A percentile compares a stretch with the other conserved stretches of the same genome.
These are phyloP conservation scores for Megaptera novaeangliae DNA, from an alignment of 2,113 vertebrate species.

Conservation along the genomic window DNA sequence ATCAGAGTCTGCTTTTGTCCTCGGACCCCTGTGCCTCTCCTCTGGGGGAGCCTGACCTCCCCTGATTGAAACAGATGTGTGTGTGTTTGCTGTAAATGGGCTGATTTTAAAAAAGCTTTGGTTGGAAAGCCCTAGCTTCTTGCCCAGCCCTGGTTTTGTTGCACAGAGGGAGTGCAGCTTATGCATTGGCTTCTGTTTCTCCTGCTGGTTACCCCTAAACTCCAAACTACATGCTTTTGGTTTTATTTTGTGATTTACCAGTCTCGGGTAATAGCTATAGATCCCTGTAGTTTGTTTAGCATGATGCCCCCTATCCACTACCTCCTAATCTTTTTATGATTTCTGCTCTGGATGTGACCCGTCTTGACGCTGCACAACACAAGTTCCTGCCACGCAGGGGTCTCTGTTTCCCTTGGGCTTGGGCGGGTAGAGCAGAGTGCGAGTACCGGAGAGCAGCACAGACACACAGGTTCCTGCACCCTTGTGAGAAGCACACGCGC, in stretches of 20 bases:
- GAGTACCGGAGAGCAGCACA: fast-evolving
- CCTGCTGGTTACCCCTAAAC: neutral
- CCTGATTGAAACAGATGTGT: no score
- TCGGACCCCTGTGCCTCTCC: fast-evolving
- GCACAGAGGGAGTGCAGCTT: neutral
- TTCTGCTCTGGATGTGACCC: neutral
- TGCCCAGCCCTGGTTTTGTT: neutral
- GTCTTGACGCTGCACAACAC: fast-evolving
- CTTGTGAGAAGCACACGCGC: fast-evolving
- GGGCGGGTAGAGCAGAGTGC: fast-evolving
- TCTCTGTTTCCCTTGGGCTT: neutral
- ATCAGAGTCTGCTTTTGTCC: neutral
- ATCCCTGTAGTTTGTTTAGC: no score
- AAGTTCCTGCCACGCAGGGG: fast-evolving
- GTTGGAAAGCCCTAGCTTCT: no score
- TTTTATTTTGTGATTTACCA: neutral
- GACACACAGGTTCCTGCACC: no score
- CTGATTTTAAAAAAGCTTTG: no score
- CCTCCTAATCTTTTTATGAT: fast-evolving
- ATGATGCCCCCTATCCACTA: fast-evolving
- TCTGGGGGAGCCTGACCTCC: neutral
- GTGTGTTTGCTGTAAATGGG: neutral
- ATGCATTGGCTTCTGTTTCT: fast-evolving
- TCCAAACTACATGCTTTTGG: neutral
- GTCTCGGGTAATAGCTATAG: fast-evolving